A percentile compares a stretch with the other conserved stretches of the same genome.
Evolutionary conservation across 2,888 invertebrate genomes (phyloP).

Genomic region (Lapara coniferarum): DNA sequence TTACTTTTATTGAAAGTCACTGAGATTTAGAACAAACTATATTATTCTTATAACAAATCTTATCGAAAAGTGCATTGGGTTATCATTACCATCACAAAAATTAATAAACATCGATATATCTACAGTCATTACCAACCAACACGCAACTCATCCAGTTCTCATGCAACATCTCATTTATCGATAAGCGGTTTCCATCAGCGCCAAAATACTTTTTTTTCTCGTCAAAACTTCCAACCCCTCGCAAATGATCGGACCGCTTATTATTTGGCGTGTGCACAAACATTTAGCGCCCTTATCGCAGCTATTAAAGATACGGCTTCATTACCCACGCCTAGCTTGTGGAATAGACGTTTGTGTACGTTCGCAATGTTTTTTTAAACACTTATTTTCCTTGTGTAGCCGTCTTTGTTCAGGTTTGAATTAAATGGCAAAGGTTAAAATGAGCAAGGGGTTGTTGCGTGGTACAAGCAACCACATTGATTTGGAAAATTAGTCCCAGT

Average conservation of each 20-base stretch:
- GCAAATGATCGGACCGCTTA: conserved; percentile 79
- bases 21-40: no score
- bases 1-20: no score
- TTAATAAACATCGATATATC: not conserved
- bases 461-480: no score
- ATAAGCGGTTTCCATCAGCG: conserved; percentile 35
- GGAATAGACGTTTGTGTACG: conserved; percentile 52
- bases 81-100: not conserved
- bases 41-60: no score
- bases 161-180: conserved; percentile 52
- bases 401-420: not conserved
- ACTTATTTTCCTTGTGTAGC: conserved; percentile 42
- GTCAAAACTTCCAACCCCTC: conserved; percentile 65
- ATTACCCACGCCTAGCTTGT: conserved; percentile 61
- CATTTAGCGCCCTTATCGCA: conserved; percentile 81
- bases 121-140: conserved; percentile 36
- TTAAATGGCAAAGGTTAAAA: no score
- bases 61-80: no score
- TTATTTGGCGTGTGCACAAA: conserved; percentile 83
- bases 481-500: no score
- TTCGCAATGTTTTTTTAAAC: conserved; percentile 25
- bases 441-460: no score
- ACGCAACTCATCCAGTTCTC: conserved; percentile 64
- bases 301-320: conserved; percentile 83
- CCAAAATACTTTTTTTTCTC: conserved; percentile 53